A percentile compares a stretch with the other conserved stretches of the same genome.
Evolutionary conservation across 1,140 invertebrate species (phyloP).

Genomic region (Apis dorsata): DNA sequence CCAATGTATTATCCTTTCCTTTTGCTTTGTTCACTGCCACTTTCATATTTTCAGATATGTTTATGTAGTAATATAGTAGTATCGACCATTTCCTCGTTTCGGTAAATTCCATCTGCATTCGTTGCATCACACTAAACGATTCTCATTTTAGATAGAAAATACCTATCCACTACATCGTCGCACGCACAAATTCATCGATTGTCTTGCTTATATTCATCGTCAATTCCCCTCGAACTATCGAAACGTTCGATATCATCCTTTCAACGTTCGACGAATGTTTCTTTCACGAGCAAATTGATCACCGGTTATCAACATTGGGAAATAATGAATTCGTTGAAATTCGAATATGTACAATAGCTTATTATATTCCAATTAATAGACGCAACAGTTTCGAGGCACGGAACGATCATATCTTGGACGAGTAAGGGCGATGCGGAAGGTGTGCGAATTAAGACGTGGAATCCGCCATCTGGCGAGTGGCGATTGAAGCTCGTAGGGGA

Average conservation of each 20-base stretch:
- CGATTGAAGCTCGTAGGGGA: conserved; percentile 57
- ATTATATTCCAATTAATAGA: conserved; percentile 36
- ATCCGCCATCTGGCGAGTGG: conserved; percentile 67
- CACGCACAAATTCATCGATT: neutral
- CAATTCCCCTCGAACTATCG: too few species aligned
- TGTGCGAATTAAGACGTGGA: conserved; percentile 64
- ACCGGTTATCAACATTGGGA: neutral
- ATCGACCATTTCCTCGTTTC: conserved; percentile 45
- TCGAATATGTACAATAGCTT: neutral
- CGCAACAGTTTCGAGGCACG: neutral
- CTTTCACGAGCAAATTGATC: neutral
- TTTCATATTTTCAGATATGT: neutral
- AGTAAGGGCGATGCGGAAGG: conserved; percentile 44
- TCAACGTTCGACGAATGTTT: neutral
- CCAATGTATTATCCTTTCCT: neutral
- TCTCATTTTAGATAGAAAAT: neutral
- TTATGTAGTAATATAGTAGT: conserved; percentile 21
- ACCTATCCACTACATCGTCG: neutral
- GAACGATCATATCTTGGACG: conserved; percentile 46
- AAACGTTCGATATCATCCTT: neutral
- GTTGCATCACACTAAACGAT: conserved; percentile 3
- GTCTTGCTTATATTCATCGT: neutral
- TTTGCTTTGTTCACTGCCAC: neutral
- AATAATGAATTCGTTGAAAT: neutral
- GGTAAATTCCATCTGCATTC: neutral